Base-by-base conservation (phyloP, 2,797 vertebrate species). In the Gadopsis bispinosus region DNA sequence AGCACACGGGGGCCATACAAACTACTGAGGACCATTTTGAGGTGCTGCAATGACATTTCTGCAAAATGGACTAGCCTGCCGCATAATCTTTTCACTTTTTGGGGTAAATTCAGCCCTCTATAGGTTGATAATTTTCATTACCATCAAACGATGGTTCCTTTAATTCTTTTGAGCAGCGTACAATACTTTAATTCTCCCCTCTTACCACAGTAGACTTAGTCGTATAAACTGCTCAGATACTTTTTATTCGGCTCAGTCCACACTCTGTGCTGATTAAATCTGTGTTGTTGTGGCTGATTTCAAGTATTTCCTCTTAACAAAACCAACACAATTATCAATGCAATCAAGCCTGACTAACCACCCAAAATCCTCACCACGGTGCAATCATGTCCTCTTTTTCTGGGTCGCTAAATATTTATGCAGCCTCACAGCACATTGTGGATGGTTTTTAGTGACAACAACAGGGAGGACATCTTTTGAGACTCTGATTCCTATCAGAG, bases 361-460 rank as follows among this genome's bases (percentile, higher is more conserved):
- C 48, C 77, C 35, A 65, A 81, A 88, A 81, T 72, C 64, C 74
- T 71, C 60, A 29, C 22, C 19, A 43, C 50, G 6, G 14, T 69
- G 58, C 64, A 41, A 64, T 79, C 69, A 55, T 54, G 53, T 69
- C 58, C 22, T 78, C 69, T 76, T 80, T 89, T 88, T 86, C 80
- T 88, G 67, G 86, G 70, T 73, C 69, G 54, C 74, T 90, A 75
- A 87, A 92, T 91, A 92, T 89, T 90, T 77, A 93, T 92, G 83
- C 85, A 77, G 74, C 63, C 86, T 85, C 48, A 22, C 7, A 85
- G 85, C 83, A 75, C 79, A 77, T 70, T 67, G 68, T 69, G 61
- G 53, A 58, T 76, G 84, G 75, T 90, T 89, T 86, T 78, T 79
- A 79, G 84, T 55, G 58, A 76, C 75, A 75, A 61, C 74, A 84